These are phyloP conservation scores for Ctenomys sociabilis DNA, from an alignment of 2,113 vertebrate species.

Conservation along the genomic window DNA sequence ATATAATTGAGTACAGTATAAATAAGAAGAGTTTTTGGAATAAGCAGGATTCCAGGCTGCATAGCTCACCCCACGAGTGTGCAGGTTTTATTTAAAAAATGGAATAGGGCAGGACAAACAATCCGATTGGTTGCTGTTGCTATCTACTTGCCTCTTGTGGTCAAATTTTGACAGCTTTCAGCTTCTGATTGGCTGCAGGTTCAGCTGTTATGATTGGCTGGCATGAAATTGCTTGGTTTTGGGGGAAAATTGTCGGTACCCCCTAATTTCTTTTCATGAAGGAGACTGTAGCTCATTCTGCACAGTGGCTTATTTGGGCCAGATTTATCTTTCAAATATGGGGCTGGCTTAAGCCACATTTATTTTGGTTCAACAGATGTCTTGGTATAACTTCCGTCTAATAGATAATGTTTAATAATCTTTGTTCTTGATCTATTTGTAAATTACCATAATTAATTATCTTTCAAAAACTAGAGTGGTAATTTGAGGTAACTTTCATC, in stretches of 20 bases:
- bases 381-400: background rate
- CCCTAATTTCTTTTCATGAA: background rate
- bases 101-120: background rate
- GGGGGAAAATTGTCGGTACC: accelerated
- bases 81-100: background rate
- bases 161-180: background rate
- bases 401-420: background rate
- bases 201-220: background rate
- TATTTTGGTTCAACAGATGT: background rate
- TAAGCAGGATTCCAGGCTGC: background rate
- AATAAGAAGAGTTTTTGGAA: background rate
- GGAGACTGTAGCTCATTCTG: background rate
- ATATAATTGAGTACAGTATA: background rate
- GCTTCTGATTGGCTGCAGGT: background rate
- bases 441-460: background rate
- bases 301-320: background rate
- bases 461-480: background rate
- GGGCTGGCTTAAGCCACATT: background rate
- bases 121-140: background rate
- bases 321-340: background rate
- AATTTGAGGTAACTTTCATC: background rate
- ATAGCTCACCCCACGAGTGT: background rate
- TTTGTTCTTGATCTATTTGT: background rate
- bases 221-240: background rate
- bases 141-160: background rate